A percentile compares a stretch with the other conserved stretches of the same genome.
These are phyloP conservation scores for Periplaneta americana DNA, from an alignment of 1,140 invertebrate genomes.

Conservation along the genomic window DNA sequence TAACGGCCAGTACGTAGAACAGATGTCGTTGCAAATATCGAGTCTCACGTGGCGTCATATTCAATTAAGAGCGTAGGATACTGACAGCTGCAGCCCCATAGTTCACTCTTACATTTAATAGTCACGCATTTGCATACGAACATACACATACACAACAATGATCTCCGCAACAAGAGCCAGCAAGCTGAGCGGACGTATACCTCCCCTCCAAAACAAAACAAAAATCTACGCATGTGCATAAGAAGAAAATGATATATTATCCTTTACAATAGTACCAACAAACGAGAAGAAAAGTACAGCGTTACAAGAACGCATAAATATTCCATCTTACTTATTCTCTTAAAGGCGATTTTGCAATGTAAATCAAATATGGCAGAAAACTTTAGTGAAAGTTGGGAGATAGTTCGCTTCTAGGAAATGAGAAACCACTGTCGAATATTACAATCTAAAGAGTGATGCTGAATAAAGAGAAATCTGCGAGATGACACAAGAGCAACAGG, in stretches of 20 bases:
- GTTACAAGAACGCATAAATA: not conserved
- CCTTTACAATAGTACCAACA: not conserved
- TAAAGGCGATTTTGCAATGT: too few species aligned
- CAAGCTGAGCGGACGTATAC: not conserved
- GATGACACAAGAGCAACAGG: too few species aligned
- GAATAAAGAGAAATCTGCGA: too few species aligned
- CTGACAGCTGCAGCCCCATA: not conserved
- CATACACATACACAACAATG: not conserved
- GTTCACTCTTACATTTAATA: not conserved
- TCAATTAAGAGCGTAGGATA: too few species aligned
- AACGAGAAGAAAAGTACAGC: not conserved
- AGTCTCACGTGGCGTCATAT: too few species aligned
- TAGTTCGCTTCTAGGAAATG: not conserved
- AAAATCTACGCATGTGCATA: not conserved
- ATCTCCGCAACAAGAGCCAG: not conserved
- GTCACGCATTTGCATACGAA: not conserved
- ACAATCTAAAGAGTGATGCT: too few species aligned
- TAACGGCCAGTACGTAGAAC: too few species aligned
- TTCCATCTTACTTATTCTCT: too few species aligned
- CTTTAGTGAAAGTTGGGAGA: not conserved
- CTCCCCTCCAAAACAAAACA: not conserved
- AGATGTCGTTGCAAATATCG: too few species aligned
- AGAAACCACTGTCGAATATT: not conserved
- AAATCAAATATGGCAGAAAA: not conserved
- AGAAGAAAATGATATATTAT: not conserved